Evolutionary conservation across 2,797 vertebrate species (phyloP).

Genomic region (Alauda arvensis): DNA sequence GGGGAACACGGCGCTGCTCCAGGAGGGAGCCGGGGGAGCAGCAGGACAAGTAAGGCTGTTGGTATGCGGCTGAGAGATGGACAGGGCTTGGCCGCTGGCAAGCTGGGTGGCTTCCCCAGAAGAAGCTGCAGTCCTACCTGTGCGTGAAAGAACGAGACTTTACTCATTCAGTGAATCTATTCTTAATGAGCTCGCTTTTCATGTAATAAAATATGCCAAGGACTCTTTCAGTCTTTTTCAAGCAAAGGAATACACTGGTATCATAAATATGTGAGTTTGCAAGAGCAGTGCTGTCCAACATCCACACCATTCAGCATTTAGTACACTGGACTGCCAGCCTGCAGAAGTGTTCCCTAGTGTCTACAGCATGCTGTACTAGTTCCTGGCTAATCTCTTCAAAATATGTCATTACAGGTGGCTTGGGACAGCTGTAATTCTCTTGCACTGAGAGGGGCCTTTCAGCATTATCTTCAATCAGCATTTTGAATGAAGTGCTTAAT

Average conservation of each 20-base stretch:
- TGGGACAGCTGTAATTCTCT: not conserved
- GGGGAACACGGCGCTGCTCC: not conserved
- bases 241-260: not conserved
- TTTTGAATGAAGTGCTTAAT: not conserved
- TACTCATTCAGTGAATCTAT: accelerated
- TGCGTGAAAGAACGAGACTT: accelerated
- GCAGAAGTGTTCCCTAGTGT: not conserved
- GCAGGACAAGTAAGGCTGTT: accelerated
- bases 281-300: not conserved
- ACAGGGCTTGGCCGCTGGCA: not conserved
- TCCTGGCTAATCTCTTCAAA: not conserved
- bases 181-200: not conserved
- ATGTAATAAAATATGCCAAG: not conserved
- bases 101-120: not conserved
- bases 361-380: too few species aligned
- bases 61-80: accelerated
- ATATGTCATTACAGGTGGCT: not conserved
- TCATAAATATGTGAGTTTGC: accelerated
- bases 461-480: not conserved
- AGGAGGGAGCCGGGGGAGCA: accelerated
- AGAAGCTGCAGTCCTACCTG: not conserved
- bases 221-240: not conserved
- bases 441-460: not conserved
- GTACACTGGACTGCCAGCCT: too few species aligned
- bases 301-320: too few species aligned